These are phyloP conservation scores for Drosophila tani DNA, from an alignment of 1,140 invertebrate genomes.

Conservation along the genomic window DNA sequence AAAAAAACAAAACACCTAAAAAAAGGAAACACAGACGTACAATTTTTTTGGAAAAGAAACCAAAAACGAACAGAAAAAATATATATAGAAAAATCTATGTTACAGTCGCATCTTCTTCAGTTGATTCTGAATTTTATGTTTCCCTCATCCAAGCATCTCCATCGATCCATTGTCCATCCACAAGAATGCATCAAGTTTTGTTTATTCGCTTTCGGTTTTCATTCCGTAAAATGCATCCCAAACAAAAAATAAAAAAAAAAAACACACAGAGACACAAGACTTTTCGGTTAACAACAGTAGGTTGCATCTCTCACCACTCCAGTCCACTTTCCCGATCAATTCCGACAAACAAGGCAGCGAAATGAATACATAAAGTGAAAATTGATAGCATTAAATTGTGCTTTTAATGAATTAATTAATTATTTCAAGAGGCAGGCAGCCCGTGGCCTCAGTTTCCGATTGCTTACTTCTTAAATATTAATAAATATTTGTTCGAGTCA, in stretches of 20 bases:
- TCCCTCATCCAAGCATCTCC: conserved; percentile 32
- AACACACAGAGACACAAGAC: conserved; percentile 1
- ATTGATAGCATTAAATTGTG: background rate
- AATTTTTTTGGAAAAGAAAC: conserved; percentile 40
- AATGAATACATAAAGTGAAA: background rate
- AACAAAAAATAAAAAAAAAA: background rate
- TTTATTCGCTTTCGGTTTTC: conserved; percentile 38
- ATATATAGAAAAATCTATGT: conserved; percentile 44
- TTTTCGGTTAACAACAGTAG: conserved; percentile 10
- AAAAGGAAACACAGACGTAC: conserved; percentile 62
- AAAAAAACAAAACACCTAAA: conserved; percentile 54
- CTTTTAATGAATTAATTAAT: background rate
- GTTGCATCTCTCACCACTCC: conserved; percentile 2
- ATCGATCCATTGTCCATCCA: conserved; percentile 33
- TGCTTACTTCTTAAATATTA: background rate
- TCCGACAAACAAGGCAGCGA: background rate
- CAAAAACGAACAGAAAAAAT: conserved; percentile 33
- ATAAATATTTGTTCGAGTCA: background rate
- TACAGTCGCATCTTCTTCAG: conserved; percentile 53
- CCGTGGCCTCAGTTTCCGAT: background rate
- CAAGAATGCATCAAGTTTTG: conserved; percentile 37
- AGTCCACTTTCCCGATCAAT: background rate
- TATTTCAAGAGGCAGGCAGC: background rate
- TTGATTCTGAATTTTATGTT: conserved; percentile 46
- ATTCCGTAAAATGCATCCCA: conserved; percentile 23